Base-by-base conservation (phyloP, 2,888 invertebrate genomes). In the Pyrochroa serraticornis region DNA sequence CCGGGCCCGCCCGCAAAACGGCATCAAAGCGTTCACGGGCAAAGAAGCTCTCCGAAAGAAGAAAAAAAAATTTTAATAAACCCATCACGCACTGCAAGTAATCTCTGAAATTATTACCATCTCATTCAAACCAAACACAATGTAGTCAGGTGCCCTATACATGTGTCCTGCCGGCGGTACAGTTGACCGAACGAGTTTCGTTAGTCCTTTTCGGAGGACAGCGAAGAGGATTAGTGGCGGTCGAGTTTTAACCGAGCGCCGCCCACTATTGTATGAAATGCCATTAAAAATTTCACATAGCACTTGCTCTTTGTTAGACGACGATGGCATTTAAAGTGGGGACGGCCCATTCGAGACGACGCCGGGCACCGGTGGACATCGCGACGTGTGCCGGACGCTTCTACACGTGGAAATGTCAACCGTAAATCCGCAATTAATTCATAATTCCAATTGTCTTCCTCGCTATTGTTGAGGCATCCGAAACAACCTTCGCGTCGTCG, bases 241-340 rank as follows among this genome's bases (percentile, higher is more conserved):
- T 22, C 22, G 22, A 5, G 22, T 5, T 22, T 22, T 22, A 22
- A 22, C 22, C 13, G 31, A 42, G 7, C 47, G 30, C 52, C 48
- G 55, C 70, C 66, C 55, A 63, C 68, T 63, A 73, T 73, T 73
- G 71, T 71, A 67, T 62, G 66, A 74, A 74, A 74, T 74, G 73
- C 69, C 73, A 73, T 73, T 72, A 74, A 74, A 74, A 74, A 73
- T 72, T 72, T 71, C 71, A 71, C 71, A 72, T 69, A 64, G 70
- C 71, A 71, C 71, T 71, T 71, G 71, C 67, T 71, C 69, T 72
- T 69, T 71, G 71, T 71, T 66, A 22, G 39, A 13, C 48, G 39
- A 13, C 48, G 68, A 68, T 72, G 71, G 71, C 71, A 72, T 72
- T 72, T 65, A 63, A 67, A 67, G 67, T 12, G 60, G 63, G 68